phyloP scores from a whole-genome alignment of 1,140 invertebrate genomes.

The Lineus longissimus region DNA sequence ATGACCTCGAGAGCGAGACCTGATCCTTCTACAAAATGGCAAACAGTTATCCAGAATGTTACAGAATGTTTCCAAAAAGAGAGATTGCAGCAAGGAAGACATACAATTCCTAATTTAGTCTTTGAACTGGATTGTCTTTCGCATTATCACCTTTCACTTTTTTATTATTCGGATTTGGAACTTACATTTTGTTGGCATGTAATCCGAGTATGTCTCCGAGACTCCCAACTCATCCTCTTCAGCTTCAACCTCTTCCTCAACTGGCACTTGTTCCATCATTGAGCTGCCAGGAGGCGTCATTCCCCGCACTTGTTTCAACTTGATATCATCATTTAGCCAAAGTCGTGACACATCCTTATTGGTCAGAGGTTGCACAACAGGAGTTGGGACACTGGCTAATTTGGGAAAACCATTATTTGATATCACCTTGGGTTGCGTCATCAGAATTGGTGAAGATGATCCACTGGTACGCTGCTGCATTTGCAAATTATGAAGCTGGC shows the following conservation, averaged over 20 bases:
- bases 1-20: too few relatives aligned
- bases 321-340: constrained; percentile 44
- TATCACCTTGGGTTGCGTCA: too few relatives aligned
- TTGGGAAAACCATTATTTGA: too few relatives aligned
- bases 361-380: constrained; percentile 10
- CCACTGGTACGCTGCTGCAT: too few relatives aligned
- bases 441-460: too few relatives aligned
- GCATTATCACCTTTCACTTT: background rate
- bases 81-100: too few relatives aligned
- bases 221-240: constrained; percentile 96
- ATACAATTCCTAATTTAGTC: background rate
- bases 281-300: background rate
- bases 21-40: too few relatives aligned
- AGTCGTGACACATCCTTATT: constrained; percentile 39
- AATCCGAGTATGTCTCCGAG: constrained; percentile 96
- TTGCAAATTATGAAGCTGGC: too few relatives aligned
- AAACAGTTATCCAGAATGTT: too few relatives aligned
- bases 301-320: constrained; percentile 16
- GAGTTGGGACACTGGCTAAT: too few relatives aligned
- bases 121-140: background rate
- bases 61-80: too few relatives aligned
- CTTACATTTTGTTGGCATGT: constrained; percentile 92
- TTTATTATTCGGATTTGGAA: too few relatives aligned
- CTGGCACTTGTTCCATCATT: background rate
- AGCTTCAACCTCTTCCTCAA: constrained; percentile 68